Percentiles rank a stretch among this genome's conserved stretches.
These are phyloP conservation scores for Marcusenius ussheri DNA, from an alignment of 2,113 vertebrate species.

Conservation along the genomic window DNA sequence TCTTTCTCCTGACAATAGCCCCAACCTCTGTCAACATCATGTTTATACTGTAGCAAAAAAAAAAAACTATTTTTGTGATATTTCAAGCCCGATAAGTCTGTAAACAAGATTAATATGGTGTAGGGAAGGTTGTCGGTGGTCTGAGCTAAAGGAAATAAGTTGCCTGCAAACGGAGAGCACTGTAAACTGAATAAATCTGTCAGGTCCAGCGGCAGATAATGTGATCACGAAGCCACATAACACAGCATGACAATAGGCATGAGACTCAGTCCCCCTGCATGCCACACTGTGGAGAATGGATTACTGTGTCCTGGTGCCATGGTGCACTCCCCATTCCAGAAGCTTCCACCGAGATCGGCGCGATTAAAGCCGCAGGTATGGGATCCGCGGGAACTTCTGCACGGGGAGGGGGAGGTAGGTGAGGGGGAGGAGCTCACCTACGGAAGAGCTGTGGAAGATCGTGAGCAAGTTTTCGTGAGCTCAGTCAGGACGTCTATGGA, in stretches of 20 bases:
- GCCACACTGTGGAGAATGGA: conserved; percentile 90
- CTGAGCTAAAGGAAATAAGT: conserved; percentile 83
- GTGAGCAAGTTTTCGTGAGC: background rate
- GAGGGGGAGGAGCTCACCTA: too few species aligned
- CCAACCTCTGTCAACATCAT: conserved; percentile 77
- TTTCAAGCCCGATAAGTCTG: conserved; percentile 92
- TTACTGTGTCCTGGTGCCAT: conserved; percentile 73
- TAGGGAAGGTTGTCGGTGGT: conserved; percentile 96
- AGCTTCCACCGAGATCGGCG: conserved; percentile 61
- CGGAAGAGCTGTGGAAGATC: background rate
- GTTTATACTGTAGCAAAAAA: conserved; percentile 68
- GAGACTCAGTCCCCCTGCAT: conserved; percentile 66
- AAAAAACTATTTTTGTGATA: conserved; percentile 76
- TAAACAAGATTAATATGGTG: conserved; percentile 99
- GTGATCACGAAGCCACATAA: conserved; percentile 96
- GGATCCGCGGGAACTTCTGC: background rate
- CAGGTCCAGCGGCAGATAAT: conserved; percentile 92
- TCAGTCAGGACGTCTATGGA: background rate
- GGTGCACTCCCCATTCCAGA: conserved; percentile 62
- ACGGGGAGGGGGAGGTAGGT: background rate
- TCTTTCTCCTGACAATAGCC: conserved; percentile 76
- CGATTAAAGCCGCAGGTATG: conserved; percentile 52
- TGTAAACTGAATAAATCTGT: conserved; percentile 98
- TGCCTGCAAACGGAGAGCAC: conserved; percentile 79
- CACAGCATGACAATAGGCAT: conserved; percentile 88